These are phyloP conservation scores for Calyptommatus sinebrachiatus DNA, from an alignment of 2,113 vertebrate genomes.

Conservation along the genomic window DNA sequence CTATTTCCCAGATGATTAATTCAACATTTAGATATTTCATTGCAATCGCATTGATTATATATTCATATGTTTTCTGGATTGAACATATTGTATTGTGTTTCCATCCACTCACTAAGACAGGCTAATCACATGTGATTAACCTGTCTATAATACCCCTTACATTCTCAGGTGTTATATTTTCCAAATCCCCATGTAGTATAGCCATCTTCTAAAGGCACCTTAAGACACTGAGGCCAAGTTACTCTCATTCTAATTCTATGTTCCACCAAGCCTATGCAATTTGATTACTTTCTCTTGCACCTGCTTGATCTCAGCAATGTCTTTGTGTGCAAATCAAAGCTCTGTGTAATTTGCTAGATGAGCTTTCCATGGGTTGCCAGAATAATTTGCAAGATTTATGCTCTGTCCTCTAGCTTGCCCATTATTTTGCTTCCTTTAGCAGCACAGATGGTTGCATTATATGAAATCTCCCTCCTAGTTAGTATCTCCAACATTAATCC, in stretches of 20 bases:
- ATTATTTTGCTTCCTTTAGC: not conserved
- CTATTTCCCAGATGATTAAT: too few relatives aligned
- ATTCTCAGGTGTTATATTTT: too few relatives aligned
- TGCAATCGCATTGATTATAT: too few relatives aligned
- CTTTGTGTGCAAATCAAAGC: constrained; percentile 18
- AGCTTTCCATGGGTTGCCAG: constrained; percentile 30
- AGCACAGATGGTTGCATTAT: constrained; percentile 48
- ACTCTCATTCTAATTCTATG: not conserved
- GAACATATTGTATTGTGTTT: too few relatives aligned
- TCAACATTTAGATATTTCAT: too few relatives aligned
- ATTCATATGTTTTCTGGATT: too few relatives aligned
- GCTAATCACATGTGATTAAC: too few relatives aligned
- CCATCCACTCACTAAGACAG: too few relatives aligned
- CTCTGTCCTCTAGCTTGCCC: not conserved
- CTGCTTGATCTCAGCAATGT: constrained; percentile 18
- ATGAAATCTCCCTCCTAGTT: not conserved
- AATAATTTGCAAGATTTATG: constrained; percentile 25
- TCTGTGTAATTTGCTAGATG: constrained; percentile 22
- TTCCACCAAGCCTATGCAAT: not conserved
- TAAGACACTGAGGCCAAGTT: not conserved
- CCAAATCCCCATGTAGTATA: too few relatives aligned
- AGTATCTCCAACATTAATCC: constrained; percentile 6
- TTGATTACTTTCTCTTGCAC: constrained; percentile 31
- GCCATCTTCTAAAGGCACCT: not conserved
- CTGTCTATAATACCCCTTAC: too few relatives aligned